Conservation (phyloP, 92 coral and sea anemone species). For the Anthopleura xanthogrammica region DNA sequence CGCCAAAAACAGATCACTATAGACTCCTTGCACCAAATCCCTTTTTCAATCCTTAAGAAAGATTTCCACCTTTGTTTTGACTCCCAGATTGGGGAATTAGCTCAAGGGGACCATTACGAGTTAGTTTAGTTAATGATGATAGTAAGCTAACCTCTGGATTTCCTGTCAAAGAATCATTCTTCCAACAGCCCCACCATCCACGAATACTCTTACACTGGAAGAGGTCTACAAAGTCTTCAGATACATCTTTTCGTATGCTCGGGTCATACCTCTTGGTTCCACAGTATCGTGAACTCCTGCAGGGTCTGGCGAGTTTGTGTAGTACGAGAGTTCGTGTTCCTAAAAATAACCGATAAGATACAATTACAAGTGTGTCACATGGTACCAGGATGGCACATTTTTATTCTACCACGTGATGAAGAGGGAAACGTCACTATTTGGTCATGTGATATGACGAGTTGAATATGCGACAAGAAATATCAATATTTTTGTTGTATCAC, state of each 20-base stretch:
- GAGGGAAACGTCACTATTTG: not conserved
- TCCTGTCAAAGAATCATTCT: conserved; percentile 8
- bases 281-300: conserved; percentile 40
- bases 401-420: too few relatives aligned
- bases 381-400: too few relatives aligned
- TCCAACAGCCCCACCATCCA: conserved; percentile 48
- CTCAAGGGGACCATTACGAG: too few relatives aligned
- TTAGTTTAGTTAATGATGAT: not conserved
- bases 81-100: too few relatives aligned
- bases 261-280: conserved; percentile 49
- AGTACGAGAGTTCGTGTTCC: conserved; percentile 27
- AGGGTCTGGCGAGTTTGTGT: conserved; percentile 41
- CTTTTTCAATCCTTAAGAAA: too few relatives aligned
- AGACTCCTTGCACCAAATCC: too few relatives aligned
- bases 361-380: too few relatives aligned
- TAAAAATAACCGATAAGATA: not conserved
- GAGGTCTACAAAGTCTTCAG: conserved; percentile 29
- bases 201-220: conserved; percentile 32
- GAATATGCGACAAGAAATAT: too few relatives aligned
- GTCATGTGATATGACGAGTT: not conserved
- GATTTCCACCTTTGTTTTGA: not conserved
- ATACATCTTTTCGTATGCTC: conserved; percentile 24
- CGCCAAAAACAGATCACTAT: too few relatives aligned
- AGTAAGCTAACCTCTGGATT: conserved; percentile 14
- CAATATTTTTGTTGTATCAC: too few relatives aligned